Base-by-base conservation (phyloP, 2,888 invertebrate genomes). In the Cyrtodaria siliqua region DNA sequence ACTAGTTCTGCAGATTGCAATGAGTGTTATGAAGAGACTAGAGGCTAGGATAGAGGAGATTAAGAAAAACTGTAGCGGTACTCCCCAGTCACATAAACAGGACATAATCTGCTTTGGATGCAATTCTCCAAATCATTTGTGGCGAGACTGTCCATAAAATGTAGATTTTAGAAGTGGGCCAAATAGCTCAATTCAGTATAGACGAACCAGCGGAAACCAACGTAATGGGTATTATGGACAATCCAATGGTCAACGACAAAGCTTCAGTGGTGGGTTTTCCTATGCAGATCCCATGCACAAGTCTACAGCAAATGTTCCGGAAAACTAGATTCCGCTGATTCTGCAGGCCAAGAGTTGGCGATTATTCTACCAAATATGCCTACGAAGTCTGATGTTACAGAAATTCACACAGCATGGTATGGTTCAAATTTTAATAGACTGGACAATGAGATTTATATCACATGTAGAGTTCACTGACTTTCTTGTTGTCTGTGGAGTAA, bases 261-360 rank as follows among this genome's bases (percentile, higher is more conserved):
- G 16, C 16, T 16, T 38, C 9, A 38, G 16, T n/a, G n/a, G n/a
- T n/a, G n/a, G n/a, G n/a, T n/a, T n/a, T n/a, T n/a, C n/a, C n/a
- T n/a, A n/a, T n/a, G n/a, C n/a, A n/a, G n/a, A n/a, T n/a, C n/a
- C n/a, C n/a, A n/a, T n/a, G n/a, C n/a, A n/a, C n/a, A n/a, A n/a
- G n/a, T n/a, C n/a, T 16, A 38, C 40, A 38, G 8, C 40, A 38
- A 38, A 38, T 38, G 40, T 8, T 38, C 26, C 23, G 56, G 56
- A 33, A 67, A 67, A 67, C 67, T 60, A 18, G 2, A 18, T 14
- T 18, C 57, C 23, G 70, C 55, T 42, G 63, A 62, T 56, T 44
- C 49, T 44, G 62, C 55, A 56, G 70, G 63, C 49, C 62, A 24
- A 24, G 52, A 52, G 69, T 69, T 23, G 53, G 26, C 67, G n/a